Conservation (phyloP, 2,888 invertebrate genomes). For the Matsumyia berberina region DNA sequence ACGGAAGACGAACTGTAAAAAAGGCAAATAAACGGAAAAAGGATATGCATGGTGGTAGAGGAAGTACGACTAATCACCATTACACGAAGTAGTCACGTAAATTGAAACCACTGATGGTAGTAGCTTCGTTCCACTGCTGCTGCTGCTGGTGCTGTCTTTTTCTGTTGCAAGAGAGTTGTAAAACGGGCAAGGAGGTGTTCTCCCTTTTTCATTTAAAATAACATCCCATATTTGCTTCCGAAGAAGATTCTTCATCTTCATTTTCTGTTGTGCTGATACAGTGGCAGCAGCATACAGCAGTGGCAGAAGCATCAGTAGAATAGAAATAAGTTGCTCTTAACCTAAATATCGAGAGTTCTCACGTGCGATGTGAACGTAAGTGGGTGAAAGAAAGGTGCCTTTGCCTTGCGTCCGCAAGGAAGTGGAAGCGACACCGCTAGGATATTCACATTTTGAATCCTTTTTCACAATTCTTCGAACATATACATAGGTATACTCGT, state of each 20-base stretch:
- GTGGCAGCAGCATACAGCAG: no score
- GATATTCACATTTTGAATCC: conserved; percentile 50
- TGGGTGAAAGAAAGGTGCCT: conserved; percentile 36
- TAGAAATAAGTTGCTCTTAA: conserved; percentile 73
- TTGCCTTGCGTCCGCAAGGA: conserved; percentile 10
- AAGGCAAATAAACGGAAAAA: conserved; percentile 26
- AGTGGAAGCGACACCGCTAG: conserved; percentile 18
- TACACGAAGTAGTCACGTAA: conserved; percentile 69
- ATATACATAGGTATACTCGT: no score
- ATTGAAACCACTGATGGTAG: conserved; percentile 64
- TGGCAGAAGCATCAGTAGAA: conserved; percentile 53
- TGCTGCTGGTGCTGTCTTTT: conserved; percentile 21
- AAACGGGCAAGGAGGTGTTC: conserved; percentile 8
- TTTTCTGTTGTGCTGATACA: conserved; percentile 56
- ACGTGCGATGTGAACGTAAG: conserved; percentile 50
- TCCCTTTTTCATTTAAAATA: conserved; percentile 29
- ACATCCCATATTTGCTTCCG: conserved; percentile 18
- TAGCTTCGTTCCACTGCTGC: conserved; percentile 20
- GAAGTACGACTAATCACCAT: conserved; percentile 66
- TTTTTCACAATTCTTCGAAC: conserved; percentile 28
- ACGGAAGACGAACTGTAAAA: background rate
- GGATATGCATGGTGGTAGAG: conserved; percentile 43
- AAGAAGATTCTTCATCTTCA: conserved; percentile 57
- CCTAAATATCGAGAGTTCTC: conserved; percentile 75
- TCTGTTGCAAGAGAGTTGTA: conserved; percentile 55